Conservation (phyloP, 1,140 invertebrate genomes). For the Anoplophora glabripennis region DNA sequence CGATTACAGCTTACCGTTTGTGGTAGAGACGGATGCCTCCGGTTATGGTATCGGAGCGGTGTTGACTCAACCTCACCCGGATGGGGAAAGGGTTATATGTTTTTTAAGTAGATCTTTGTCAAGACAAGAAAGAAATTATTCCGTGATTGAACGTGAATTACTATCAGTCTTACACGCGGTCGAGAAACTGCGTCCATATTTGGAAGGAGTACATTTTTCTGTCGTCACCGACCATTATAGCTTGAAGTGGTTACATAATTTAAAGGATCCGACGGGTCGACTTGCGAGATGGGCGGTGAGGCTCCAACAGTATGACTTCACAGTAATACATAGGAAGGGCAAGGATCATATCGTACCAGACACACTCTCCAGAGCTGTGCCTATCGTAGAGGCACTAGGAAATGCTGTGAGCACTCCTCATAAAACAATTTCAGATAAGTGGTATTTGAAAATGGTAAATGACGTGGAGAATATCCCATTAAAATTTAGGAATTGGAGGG, state of each 20-base stretch:
- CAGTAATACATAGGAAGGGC: constrained; percentile 3
- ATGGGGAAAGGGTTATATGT: constrained; percentile 47
- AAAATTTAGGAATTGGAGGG: constrained; percentile 4
- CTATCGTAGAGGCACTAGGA: background rate
- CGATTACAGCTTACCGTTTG: too few species aligned
- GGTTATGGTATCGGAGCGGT: constrained; percentile 23
- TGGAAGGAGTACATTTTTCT: constrained; percentile 45
- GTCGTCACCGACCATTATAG: constrained; percentile 49
- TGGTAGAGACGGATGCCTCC: too few species aligned
- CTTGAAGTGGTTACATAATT: constrained; percentile 44
- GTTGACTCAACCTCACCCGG: constrained; percentile 24
- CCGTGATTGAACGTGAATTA: constrained; percentile 47
- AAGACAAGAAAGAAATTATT: constrained; percentile 43
- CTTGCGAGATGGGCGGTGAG: constrained; percentile 11
- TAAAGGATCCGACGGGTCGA: constrained; percentile 35
- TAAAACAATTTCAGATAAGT: background rate
- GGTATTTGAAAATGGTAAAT: background rate
- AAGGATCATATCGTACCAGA: constrained; percentile 10
- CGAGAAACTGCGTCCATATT: constrained; percentile 41
- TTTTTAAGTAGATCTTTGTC: constrained; percentile 47
- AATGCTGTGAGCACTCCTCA: background rate
- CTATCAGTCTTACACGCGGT: constrained; percentile 47
- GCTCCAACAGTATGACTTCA: background rate
- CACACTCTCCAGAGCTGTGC: constrained; percentile 3
- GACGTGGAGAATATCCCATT: background rate